Evolutionary conservation across 2,888 invertebrate genomes (phyloP).

Genomic region (Drosophila kambysellisi): DNA sequence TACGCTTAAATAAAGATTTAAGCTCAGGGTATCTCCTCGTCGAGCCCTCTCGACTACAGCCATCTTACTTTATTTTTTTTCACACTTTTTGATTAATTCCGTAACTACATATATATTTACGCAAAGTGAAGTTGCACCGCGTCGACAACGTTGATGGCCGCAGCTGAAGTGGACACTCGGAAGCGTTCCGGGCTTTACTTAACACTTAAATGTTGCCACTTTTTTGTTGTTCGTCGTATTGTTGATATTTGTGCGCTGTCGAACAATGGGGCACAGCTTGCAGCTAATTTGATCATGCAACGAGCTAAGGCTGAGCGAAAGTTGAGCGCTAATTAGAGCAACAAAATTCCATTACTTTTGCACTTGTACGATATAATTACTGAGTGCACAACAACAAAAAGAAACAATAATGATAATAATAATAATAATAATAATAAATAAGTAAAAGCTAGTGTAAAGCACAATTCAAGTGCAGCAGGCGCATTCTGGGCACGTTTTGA

Average conservation of each 20-base stretch:
- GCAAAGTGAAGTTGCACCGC: constrained; percentile 57
- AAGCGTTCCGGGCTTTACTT: constrained; percentile 53
- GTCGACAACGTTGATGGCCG: constrained; percentile 44
- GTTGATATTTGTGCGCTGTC: constrained; percentile 49
- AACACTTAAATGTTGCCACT: constrained; percentile 47
- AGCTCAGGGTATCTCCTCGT: background rate
- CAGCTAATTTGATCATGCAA: constrained; percentile 59
- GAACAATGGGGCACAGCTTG: constrained; percentile 40
- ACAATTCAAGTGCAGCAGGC: constrained; percentile 24
- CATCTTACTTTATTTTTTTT: background rate
- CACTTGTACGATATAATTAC: constrained; percentile 69
- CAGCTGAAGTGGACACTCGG: constrained; percentile 22
- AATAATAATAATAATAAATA: constrained; percentile 29
- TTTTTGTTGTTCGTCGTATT: constrained; percentile 22
- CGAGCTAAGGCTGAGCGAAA: constrained; percentile 5
- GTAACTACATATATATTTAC: constrained; percentile 64
- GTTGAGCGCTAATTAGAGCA: constrained; percentile 59
- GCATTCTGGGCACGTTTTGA: constrained; percentile 29
- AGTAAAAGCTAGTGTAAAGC: constrained; percentile 10
- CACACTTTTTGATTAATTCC: constrained; percentile 73
- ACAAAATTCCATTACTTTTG: constrained; percentile 68
- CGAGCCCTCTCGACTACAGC: background rate
- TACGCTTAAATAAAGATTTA: background rate
- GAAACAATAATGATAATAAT: background rate
- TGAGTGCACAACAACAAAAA: constrained; percentile 39